Evolutionary conservation across 2,797 vertebrate species (phyloP).

Genomic region (Tangara arthus): DNA sequence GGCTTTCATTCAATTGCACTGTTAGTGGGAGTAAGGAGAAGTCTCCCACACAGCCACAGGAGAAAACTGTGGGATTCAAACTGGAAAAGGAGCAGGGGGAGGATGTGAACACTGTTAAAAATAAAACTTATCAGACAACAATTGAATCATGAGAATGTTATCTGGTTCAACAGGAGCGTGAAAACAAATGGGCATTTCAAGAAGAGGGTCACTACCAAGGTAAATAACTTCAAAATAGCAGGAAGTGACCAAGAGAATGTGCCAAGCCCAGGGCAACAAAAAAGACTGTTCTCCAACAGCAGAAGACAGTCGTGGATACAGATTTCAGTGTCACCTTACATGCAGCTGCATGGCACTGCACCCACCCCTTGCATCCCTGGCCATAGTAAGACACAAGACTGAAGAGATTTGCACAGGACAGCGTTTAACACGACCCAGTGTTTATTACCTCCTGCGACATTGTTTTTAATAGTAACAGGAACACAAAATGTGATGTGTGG

Average conservation of each 20-base stretch:
- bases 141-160: slow-evolving; percentile 67
- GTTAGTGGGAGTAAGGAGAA: not conserved
- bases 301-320: rapidly evolving
- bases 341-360: not conserved
- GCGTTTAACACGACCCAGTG: slow-evolving; percentile 41
- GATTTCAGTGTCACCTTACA: not conserved
- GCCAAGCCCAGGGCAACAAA: not conserved
- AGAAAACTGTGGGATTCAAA: not conserved
- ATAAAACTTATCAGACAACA: slow-evolving; percentile 69
- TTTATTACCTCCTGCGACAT: slow-evolving; percentile 54
- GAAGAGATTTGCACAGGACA: slow-evolving; percentile 17
- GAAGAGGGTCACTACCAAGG: slow-evolving; percentile 53
- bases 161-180: slow-evolving; percentile 61
- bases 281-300: not conserved
- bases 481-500: slow-evolving; percentile 20
- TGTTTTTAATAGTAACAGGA: slow-evolving; percentile 39
- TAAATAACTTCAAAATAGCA: slow-evolving; percentile 68
- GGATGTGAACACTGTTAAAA: slow-evolving; percentile 64
- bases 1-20: not conserved
- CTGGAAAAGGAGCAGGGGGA: slow-evolving; percentile 26
- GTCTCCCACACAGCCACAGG: not conserved
- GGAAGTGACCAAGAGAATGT: slow-evolving; percentile 39
- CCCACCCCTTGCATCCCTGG: not conserved
- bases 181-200: slow-evolving; percentile 59
- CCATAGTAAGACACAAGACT: not conserved